Evolutionary conservation across 2,888 invertebrate genomes (phyloP).

Genomic region (Ophion obscuratus): DNA sequence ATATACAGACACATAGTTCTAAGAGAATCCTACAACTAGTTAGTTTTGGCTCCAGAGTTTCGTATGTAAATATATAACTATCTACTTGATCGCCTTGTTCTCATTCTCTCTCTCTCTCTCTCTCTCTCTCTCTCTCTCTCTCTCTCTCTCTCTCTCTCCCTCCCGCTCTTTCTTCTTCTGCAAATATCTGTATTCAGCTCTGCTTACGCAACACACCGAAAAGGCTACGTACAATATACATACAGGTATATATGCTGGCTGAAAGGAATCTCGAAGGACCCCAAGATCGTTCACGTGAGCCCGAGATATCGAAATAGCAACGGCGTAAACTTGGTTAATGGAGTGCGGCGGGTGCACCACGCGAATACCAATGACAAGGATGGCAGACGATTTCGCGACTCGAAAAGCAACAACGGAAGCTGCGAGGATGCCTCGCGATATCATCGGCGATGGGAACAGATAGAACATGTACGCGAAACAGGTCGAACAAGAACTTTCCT

Average conservation of each 20-base stretch:
- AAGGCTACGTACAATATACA: conserved; percentile 3
- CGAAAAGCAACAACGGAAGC: conserved; percentile 27
- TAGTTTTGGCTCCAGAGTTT: conserved; percentile 57
- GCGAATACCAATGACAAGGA: conserved; percentile 61
- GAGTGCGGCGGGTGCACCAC: conserved; percentile 54
- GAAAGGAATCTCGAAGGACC: conserved; percentile 48
- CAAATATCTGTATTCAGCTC: conserved; percentile 3
- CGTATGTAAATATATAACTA: conserved; percentile 13
- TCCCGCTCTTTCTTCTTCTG: neutral
- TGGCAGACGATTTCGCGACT: conserved; percentile 1
- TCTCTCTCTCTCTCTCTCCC: neutral
- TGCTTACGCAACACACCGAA: conserved; percentile 15
- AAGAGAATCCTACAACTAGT: conserved; percentile 48
- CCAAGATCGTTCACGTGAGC: conserved; percentile 37
- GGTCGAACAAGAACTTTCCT: neutral
- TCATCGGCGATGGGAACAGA: conserved; percentile 20
- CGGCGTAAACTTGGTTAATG: conserved; percentile 63
- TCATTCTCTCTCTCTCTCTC: neutral
- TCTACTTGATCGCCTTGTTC: conserved; percentile 22
- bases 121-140: neutral
- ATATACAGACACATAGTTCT: conserved; percentile 7
- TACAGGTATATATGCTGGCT: neutral
- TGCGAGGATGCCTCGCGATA: conserved; percentile 34
- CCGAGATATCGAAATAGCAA: conserved; percentile 63
- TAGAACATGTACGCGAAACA: neutral